Percentiles rank a stretch among this genome's conserved stretches.
Conservation (phyloP, 2,797 vertebrate species). For the Sebastolobus altivelis region DNA sequence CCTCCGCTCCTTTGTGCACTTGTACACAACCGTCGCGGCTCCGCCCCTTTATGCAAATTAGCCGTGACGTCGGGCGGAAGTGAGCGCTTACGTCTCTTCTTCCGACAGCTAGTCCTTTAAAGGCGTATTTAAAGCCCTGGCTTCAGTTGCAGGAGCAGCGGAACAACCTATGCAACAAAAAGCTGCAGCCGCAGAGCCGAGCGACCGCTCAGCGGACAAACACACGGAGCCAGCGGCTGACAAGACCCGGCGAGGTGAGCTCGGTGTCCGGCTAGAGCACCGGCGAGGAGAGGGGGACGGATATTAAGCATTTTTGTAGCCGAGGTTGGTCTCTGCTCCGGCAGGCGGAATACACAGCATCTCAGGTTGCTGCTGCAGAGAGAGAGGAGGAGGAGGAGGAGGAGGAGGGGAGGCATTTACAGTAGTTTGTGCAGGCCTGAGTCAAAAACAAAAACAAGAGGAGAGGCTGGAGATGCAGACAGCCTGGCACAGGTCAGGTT, state of each 20-base stretch:
- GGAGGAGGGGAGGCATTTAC: slow-evolving; percentile 37
- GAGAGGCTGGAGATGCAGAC: slow-evolving; percentile 23
- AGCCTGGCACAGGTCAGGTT: background rate
- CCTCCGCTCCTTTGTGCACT: slow-evolving; percentile 16
- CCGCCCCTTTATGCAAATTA: slow-evolving; percentile 79
- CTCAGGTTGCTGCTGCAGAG: slow-evolving; percentile 80
- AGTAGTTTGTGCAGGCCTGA: slow-evolving; percentile 67
- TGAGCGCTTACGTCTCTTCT: slow-evolving; percentile 59
- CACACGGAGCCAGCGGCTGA: slow-evolving; percentile 58
- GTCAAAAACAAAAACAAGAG: slow-evolving; percentile 62
- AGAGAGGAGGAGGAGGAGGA: slow-evolving; percentile 14
- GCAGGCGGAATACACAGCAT: slow-evolving; percentile 69
- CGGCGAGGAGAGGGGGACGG: background rate
- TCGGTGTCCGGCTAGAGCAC: slow-evolving; percentile 20
- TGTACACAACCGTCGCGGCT: slow-evolving; percentile 7
- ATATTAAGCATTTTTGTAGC: slow-evolving; percentile 39
- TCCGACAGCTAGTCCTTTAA: slow-evolving; percentile 85
- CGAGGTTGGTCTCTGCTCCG: slow-evolving; percentile 42
- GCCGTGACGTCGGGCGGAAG: slow-evolving; percentile 77
- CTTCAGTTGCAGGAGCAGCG: slow-evolving; percentile 67
- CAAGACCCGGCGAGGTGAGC: slow-evolving; percentile 72
- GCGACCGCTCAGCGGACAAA: slow-evolving; percentile 55
- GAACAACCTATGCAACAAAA: slow-evolving; percentile 69
- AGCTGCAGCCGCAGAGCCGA: slow-evolving; percentile 45
- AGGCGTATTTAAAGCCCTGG: slow-evolving; percentile 82